Evolutionary conservation across 1,140 invertebrate genomes (phyloP), one percentile per base, ranked within the genome.

Genomic region (Chironomus striatipennis): DNA sequence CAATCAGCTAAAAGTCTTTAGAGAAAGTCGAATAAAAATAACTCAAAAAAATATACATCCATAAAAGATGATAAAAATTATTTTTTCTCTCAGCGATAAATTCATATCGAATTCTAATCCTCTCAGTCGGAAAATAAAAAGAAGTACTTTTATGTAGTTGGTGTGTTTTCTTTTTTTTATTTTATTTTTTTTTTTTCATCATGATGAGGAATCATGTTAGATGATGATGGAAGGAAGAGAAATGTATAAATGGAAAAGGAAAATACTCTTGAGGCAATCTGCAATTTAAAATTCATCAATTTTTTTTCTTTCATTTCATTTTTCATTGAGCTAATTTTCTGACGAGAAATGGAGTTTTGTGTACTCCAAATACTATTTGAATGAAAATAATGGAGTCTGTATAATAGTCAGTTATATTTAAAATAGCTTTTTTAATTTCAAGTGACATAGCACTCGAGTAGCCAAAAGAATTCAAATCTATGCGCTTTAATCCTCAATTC

Each of bases 61-160:
- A 47, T 15, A 15, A 47, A 47, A 47, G 15, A 47, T 47, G 43
- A 47, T 47, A 15, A 47, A 15, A 47, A 47, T 10, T 34, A 2
- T 34, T 47, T 47, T 47, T 47, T 47, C 43, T 10, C 15, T 47
- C 43, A 10, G 15, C 43, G 15, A 47, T 47, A 47, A 47, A 47
- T 47, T 47, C 43, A 47, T 47, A 47, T 47, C 43, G 43, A 47
- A 47, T 47, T 47, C 43, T 47, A 47, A 47, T 47, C 43, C 43
- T 47, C 43, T 47, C 43, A 47, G 43, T 47, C 43, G 15, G 43
- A 47, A 47, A 15, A 15, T 10, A 47, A 15, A 47, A 47, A 47
- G 7, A 47, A 47, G 15, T 9, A 10, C 15, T 47, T 47, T 47
- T 47, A 9, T 10, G 15, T 47, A 10, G 8, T 47, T 47, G 9